phyloP scores from a whole-genome alignment of 2,888 invertebrate genomes.

The Parnassius mnemosyne region DNA sequence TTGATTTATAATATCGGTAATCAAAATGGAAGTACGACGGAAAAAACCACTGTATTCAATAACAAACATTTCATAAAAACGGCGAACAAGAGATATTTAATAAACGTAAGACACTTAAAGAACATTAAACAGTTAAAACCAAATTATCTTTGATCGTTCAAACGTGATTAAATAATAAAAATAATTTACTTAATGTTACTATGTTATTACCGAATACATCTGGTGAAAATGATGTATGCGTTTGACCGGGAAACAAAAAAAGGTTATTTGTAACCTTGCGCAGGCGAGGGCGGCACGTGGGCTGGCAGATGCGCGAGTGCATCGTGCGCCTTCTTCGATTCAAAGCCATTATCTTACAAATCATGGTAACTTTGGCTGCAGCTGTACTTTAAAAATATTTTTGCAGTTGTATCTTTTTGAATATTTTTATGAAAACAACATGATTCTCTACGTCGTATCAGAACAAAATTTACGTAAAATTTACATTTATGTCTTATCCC shows the following conservation, averaged over 20 bases:
- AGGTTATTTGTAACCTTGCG: constrained; percentile 60
- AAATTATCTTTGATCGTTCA: constrained; percentile 35
- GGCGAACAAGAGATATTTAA: too few relatives aligned
- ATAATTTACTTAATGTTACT: constrained; percentile 45
- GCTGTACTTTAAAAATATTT: constrained; percentile 53
- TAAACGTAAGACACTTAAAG: too few relatives aligned
- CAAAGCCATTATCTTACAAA: constrained; percentile 59
- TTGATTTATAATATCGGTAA: too few relatives aligned
- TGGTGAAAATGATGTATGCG: constrained; percentile 72
- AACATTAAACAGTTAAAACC: too few relatives aligned
- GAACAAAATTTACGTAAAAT: too few relatives aligned
- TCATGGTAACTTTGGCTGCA: constrained; percentile 57
- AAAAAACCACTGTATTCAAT: too few relatives aligned
- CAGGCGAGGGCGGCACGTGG: constrained; percentile 74
- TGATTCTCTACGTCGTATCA: too few relatives aligned
- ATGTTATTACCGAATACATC: constrained; percentile 69
- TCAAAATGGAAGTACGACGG: too few relatives aligned
- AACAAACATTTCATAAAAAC: too few relatives aligned
- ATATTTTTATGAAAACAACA: too few relatives aligned
- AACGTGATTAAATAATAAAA: constrained; percentile 68
- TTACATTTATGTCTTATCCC: too few relatives aligned
- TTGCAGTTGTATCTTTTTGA: constrained; percentile 7
- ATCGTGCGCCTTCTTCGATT: constrained; percentile 50
- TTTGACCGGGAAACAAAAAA: constrained; percentile 60
- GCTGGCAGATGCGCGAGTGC: constrained; percentile 73